A percentile compares a stretch with the other conserved stretches of the same genome.
Evolutionary conservation across 2,113 vertebrate species (phyloP).

Genomic region (Phainopepla nitens): DNA sequence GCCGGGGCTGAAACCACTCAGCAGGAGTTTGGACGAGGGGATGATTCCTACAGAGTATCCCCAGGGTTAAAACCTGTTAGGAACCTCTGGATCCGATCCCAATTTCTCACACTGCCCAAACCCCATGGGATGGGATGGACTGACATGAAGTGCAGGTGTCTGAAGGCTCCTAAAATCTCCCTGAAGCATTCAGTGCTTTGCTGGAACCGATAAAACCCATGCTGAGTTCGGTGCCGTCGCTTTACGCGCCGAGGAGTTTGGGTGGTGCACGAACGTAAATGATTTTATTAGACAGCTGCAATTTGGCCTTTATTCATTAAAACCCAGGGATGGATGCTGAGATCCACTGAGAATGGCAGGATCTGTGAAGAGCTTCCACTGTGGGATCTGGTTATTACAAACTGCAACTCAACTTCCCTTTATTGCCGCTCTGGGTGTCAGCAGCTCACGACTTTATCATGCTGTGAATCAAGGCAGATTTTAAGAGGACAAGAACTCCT

Average conservation of each 20-base stretch:
- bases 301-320: not conserved
- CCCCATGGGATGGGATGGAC: not conserved
- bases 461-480: not conserved
- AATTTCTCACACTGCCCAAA: accelerated
- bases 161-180: not conserved
- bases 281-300: not conserved
- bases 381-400: not conserved
- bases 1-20: not conserved
- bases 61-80: accelerated
- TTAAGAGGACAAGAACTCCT: not conserved
- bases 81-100: not conserved
- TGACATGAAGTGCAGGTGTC: accelerated
- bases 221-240: not conserved
- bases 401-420: not conserved
- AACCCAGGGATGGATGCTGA: not conserved
- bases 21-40: not conserved
- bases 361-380: not conserved
- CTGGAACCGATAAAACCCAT: not conserved
- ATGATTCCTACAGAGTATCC: accelerated
- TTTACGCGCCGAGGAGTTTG: not conserved
- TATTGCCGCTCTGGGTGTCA: not conserved
- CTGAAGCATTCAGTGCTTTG: not conserved
- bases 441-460: not conserved
- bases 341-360: not conserved
- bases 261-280: accelerated